phyloP scores from a whole-genome alignment of 2,797 vertebrate species.

The Lagodon rhomboides region DNA sequence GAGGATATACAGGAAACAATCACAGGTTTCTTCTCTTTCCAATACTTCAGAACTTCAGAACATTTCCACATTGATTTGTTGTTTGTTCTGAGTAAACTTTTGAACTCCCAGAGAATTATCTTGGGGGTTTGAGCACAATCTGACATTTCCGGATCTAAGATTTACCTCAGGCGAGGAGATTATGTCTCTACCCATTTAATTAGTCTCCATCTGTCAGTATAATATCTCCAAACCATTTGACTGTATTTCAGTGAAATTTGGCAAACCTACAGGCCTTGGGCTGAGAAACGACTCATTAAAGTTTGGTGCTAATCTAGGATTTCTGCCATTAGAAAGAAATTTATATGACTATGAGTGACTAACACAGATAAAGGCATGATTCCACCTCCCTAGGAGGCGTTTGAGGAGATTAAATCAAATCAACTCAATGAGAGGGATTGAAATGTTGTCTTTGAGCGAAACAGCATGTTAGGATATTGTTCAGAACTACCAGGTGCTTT shows the following conservation, averaged over 20 bases:
- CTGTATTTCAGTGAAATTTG: slow-evolving; percentile 23
- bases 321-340: slow-evolving; percentile 20
- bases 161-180: slow-evolving; percentile 25
- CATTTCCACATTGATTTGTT: slow-evolving; percentile 10
- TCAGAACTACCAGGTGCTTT: slow-evolving; percentile 6
- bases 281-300: slow-evolving; percentile 26
- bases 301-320: slow-evolving; percentile 20
- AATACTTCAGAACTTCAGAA: background rate
- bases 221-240: slow-evolving; percentile 21
- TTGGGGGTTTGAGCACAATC: slow-evolving; percentile 19
- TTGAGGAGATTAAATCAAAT: slow-evolving; percentile 35
- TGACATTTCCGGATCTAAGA: slow-evolving; percentile 16
- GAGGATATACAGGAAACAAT: background rate
- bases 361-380: slow-evolving; percentile 25
- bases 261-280: slow-evolving; percentile 9
- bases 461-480: slow-evolving; percentile 9
- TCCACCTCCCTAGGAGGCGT: slow-evolving; percentile 1
- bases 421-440: background rate
- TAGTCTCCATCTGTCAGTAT: slow-evolving; percentile 41
- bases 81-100: slow-evolving; percentile 7
- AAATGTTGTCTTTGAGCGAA: slow-evolving; percentile 2
- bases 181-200: slow-evolving; percentile 32
- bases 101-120: slow-evolving; percentile 13
- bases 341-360: slow-evolving; percentile 4
- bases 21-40: background rate